Evolutionary conservation across 2,797 vertebrate genomes (phyloP), one percentile per base, ranked within the genome.

Genomic region (Falco biarmicus): DNA sequence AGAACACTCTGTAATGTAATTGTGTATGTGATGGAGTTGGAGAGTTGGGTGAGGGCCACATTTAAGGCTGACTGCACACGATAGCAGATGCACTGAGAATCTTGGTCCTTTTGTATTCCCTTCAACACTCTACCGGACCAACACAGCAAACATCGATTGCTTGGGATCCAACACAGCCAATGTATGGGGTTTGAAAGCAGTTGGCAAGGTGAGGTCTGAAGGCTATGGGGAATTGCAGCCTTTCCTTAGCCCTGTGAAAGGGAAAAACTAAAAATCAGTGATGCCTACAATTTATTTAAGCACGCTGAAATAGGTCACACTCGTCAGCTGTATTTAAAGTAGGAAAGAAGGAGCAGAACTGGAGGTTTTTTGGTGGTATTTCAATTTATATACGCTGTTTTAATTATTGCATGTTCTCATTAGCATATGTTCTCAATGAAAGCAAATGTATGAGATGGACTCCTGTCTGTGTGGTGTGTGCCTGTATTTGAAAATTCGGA

Each of bases 391-490:
- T 71, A 86, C 43, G 80, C 47, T n/a, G 24, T 80, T 84, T 93
- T 95, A 89, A 89, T 80, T 95, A 95, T 83, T 71, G 21, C n/a
- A 80, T 75, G 37, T 68, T 89, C 75, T 89, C 34, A 85, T 95
- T 85, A 93, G 81, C 88, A 77, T 81, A 91, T 56, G 69, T 69
- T 85, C 68, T 89, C 54, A 95, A 69, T 51, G 48, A 89, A 94
- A 93, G 39, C 32, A 65, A 94, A 93, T 3, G 43, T 56, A 93
- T 34, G 61, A 80, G 88, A 78, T 69, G 47, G 80, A 90, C 50
- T 87, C 34, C 57, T 87, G 15, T 93, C 85, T 78, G 61, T 71
- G 50, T 89, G n/a, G 32, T 77, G 31, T 57, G 64, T 17, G 71
- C 28, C 39, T 71, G 34, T 43, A 85, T 93, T 86, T 81, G 51